Evolutionary conservation across 2,113 vertebrate species (phyloP).

Genomic region (Apeltes quadracus): DNA sequence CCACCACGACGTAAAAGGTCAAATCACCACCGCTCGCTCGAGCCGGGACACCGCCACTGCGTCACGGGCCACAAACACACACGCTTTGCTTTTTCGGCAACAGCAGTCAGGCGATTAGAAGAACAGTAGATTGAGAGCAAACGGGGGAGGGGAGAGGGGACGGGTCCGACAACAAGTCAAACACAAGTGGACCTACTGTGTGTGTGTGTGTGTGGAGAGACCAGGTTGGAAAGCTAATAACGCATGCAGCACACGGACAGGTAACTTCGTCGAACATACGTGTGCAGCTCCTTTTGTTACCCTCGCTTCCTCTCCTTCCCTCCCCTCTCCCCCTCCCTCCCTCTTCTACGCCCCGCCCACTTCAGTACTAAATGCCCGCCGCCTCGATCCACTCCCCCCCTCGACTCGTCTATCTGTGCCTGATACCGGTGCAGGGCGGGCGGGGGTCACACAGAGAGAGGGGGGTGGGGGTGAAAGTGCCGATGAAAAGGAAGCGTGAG

Average conservation of each 20-base stretch:
- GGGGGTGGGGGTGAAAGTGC: slow-evolving; percentile 49
- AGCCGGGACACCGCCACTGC: slow-evolving; percentile 59
- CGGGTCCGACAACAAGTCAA: slow-evolving; percentile 28
- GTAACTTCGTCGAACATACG: slow-evolving; percentile 44
- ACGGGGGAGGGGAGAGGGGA: slow-evolving; percentile 25
- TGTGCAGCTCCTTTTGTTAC: slow-evolving; percentile 28
- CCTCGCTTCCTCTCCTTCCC: slow-evolving; percentile 33
- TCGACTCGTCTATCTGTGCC: slow-evolving; percentile 22
- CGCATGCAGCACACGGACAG: slow-evolving; percentile 57
- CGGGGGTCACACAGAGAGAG: slow-evolving; percentile 48
- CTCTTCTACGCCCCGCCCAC: too few relatives aligned
- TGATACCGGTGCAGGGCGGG: slow-evolving; percentile 27
- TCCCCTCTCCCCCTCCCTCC: background rate
- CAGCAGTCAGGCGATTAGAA: slow-evolving; percentile 57
- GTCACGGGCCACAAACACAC: slow-evolving; percentile 57
- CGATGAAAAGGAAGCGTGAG: slow-evolving; percentile 40
- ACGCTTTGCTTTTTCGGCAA: slow-evolving; percentile 44
- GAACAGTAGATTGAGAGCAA: slow-evolving; percentile 27
- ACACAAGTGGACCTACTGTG: slow-evolving; percentile 8
- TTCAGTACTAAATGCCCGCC: slow-evolving; percentile 12
- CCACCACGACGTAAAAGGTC: slow-evolving; percentile 57
- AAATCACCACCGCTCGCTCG: slow-evolving; percentile 54
- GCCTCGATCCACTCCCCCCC: slow-evolving; percentile 22
- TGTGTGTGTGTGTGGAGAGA: slow-evolving; percentile 31
- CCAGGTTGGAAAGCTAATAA: slow-evolving; percentile 38